Conservation (phyloP, 2,888 invertebrate species). For the Eueremaeus valkanovi region DNA sequence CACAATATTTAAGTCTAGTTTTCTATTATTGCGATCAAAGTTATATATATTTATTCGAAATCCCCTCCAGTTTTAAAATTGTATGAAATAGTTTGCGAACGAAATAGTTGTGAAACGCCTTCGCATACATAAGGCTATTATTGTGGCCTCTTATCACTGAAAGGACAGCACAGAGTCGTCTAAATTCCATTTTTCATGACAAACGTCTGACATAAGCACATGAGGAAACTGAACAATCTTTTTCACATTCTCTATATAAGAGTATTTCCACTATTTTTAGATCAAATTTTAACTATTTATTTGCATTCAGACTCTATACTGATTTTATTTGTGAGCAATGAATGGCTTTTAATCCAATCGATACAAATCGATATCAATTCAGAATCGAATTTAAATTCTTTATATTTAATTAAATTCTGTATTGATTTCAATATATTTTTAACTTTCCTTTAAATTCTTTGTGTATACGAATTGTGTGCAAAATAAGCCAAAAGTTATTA, state of each 20-base stretch:
- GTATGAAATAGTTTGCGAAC: slow-evolving; percentile 10
- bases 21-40: slow-evolving; percentile 18
- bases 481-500: background rate
- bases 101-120: slow-evolving; percentile 5
- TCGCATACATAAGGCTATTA: slow-evolving; percentile 8
- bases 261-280: too few relatives aligned
- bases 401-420: background rate
- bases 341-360: too few relatives aligned
- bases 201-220: slow-evolving; percentile 10
- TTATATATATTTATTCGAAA: slow-evolving; percentile 22
- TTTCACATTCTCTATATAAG: too few relatives aligned
- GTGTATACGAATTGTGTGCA: background rate
- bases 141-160: slow-evolving; percentile 35
- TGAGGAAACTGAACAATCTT: background rate
- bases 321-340: too few relatives aligned
- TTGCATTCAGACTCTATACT: too few relatives aligned
- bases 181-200: slow-evolving; percentile 33
- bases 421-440: background rate
- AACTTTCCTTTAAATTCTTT: background rate
- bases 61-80: slow-evolving; percentile 26
- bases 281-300: too few relatives aligned
- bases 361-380: too few relatives aligned
- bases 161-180: slow-evolving; percentile 6
- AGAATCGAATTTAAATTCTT: too few relatives aligned
- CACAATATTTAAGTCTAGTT: slow-evolving; percentile 23